Conservation (phyloP, 2,113 vertebrate species). For the Syrmaticus mikado region DNA sequence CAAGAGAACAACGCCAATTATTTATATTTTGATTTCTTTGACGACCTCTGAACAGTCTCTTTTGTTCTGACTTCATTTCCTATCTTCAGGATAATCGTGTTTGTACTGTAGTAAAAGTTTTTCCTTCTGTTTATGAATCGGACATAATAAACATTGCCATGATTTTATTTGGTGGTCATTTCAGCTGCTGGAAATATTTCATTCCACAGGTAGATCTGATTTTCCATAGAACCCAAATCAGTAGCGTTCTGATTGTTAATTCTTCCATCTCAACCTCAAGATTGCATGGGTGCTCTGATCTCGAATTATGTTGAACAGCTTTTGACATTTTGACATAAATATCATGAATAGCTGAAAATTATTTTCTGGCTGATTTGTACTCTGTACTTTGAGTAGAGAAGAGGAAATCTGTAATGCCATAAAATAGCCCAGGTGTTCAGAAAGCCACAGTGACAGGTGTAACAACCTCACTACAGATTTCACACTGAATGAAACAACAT, state of each 20-base stretch:
- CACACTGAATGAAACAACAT: not conserved
- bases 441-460: not conserved
- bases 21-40: not conserved
- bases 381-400: constrained; percentile 33
- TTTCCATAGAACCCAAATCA: not conserved
- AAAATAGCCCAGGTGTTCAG: constrained; percentile 22
- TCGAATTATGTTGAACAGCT: constrained; percentile 53
- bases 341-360: constrained; percentile 12
- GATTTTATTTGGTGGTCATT: constrained; percentile 34
- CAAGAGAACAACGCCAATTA: not conserved
- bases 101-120: not conserved
- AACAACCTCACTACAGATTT: constrained; percentile 13
- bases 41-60: not conserved
- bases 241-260: constrained; percentile 3
- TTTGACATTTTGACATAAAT: constrained; percentile 55
- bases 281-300: not conserved
- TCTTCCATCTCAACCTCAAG: constrained; percentile 27
- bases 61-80: not conserved
- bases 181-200: not conserved
- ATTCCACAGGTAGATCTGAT: not conserved
- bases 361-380: constrained; percentile 40
- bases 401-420: constrained; percentile 19
- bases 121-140: not conserved
- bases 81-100: not conserved
- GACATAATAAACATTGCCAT: not conserved